Conservation (phyloP, 1,140 invertebrate species). For the Pteromalus puparum region DNA sequence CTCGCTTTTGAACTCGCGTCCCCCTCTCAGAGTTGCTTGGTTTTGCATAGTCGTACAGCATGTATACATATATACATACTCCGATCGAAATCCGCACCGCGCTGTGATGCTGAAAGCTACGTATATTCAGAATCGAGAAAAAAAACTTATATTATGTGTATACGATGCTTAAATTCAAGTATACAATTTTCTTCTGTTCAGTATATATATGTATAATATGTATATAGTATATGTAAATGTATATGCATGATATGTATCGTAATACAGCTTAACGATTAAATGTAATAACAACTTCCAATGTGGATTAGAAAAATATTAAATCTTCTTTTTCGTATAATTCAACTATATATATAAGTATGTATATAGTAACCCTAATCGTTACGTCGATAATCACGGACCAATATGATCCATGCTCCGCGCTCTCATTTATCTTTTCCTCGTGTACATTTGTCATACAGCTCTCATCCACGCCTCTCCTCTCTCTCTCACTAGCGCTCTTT, state of each 20-base stretch:
- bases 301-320: conserved; percentile 77
- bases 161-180: neutral
- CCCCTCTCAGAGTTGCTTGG: neutral
- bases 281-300: conserved; percentile 76
- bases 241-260: conserved; percentile 55
- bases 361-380: conserved; percentile 47
- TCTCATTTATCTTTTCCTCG: neutral
- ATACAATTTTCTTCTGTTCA: conserved; percentile 36
- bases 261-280: conserved; percentile 73
- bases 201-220: conserved; percentile 50
- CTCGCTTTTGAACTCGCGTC: neutral
- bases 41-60: neutral
- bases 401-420: conserved; percentile 71
- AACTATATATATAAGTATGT: conserved; percentile 50
- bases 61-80: neutral
- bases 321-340: conserved; percentile 60
- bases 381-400: conserved; percentile 72
- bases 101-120: neutral
- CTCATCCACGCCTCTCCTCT: neutral
- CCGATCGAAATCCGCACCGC: neutral
- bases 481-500: neutral
- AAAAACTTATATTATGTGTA: neutral
- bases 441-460: neutral
- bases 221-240: conserved; percentile 50
- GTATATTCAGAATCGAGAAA: neutral